These are phyloP conservation scores for Venustaconcha ellipsiformis DNA, from an alignment of 1,140 invertebrate genomes.

Conservation along the genomic window DNA sequence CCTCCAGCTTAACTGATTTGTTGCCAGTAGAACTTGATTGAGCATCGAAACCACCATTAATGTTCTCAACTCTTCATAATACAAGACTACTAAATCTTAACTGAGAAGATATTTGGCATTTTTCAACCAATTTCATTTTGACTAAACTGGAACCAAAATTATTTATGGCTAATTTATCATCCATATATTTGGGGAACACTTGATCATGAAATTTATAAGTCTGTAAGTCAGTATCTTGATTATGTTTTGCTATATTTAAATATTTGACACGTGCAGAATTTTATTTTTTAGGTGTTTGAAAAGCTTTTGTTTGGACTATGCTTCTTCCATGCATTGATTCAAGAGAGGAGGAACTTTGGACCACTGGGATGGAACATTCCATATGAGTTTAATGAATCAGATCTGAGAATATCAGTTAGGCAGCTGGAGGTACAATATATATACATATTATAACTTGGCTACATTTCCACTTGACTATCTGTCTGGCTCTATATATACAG, in stretches of 20 bases:
- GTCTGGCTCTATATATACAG: neutral
- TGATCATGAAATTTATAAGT: too few species aligned
- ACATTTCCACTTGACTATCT: neutral
- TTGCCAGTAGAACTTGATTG: too few species aligned
- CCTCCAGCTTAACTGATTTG: too few species aligned
- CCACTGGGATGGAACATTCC: conserved; percentile 70
- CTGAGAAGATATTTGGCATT: too few species aligned
- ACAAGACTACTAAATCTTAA: too few species aligned
- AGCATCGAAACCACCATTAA: too few species aligned
- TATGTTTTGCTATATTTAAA: neutral
- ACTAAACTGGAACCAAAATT: too few species aligned
- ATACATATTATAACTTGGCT: neutral
- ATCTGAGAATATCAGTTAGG: conserved; percentile 67
- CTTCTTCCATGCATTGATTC: conserved; percentile 68
- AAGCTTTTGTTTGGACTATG: conserved; percentile 69
- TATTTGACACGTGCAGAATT: conserved; percentile 7
- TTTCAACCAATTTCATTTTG: too few species aligned
- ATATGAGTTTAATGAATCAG: conserved; percentile 70
- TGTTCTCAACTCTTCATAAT: too few species aligned
- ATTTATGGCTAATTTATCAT: too few species aligned
- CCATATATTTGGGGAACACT: too few species aligned
- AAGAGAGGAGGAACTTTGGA: conserved; percentile 68
- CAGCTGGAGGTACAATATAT: conserved; percentile 73
- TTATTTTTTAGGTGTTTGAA: conserved; percentile 62
- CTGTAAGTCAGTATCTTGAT: neutral